Evolutionary conservation across 2,797 vertebrate species (phyloP), one percentile per base, ranked within the genome.

Genomic region (Chaunax sp.): DNA sequence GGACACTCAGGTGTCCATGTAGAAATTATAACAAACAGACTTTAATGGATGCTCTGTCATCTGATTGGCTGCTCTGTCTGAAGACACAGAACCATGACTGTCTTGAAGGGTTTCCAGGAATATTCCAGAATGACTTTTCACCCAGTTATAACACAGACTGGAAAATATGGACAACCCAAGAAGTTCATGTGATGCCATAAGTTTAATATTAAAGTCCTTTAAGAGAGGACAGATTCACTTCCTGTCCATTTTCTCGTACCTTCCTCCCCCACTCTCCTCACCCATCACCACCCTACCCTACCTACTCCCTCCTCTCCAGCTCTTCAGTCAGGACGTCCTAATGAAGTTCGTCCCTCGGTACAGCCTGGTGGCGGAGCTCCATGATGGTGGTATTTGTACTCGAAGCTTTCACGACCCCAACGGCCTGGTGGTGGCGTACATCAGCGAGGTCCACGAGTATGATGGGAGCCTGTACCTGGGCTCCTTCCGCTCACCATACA

Each of bases 331-430:
- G 77, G 96, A 98, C 30, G 93, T 94, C 0, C 75, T 98, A 79
- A 81, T 94, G 75, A 97, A 97, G 88, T 94, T 98, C 53, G 87
- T 97, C 47, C 96, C 96, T 3, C 95, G 94, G 3, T 97, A 97
- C 46, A 97, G 96, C 84, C 94, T 99, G 7, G 93, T 98, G 67
- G 85, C 96, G 3, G 97, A 99, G 86, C 94, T 99, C 22, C 93
- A 93, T 0, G 95, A 97, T 11, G 96, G 94, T 0, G 97, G 97
- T 18, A 65, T 95, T 20, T 97, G 97, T 82, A 92, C 74, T 15
- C 95, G 96, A 61, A 98, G 96, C 79, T 94, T 99, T 75, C 97
- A 99, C 0, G 97, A 99, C 89, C 96, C 97, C 0, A 91, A 81
- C 0, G 97, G 97, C 43, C 65, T 92, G 83, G 95, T 93, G 64